Evolutionary conservation across 2,797 vertebrate genomes (phyloP).

Genomic region (Nannoperca obscura): DNA sequence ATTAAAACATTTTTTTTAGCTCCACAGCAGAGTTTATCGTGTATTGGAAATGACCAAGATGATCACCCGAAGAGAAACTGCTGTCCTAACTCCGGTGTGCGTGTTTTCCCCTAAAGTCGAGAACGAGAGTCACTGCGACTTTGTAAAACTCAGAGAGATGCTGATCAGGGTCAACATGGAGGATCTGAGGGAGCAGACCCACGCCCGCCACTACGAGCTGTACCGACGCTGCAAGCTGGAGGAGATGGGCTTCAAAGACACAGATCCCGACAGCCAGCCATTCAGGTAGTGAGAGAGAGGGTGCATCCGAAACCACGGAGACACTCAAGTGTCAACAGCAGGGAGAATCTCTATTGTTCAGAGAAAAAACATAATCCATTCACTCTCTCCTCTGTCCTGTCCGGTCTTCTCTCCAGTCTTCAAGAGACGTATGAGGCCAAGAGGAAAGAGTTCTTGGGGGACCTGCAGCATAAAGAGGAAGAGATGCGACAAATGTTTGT

Average conservation of each 20-base stretch:
- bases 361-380: conserved; percentile 6
- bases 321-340: conserved; percentile 10
- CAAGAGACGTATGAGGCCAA: conserved; percentile 99
- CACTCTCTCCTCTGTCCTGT: not conserved
- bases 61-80: not conserved
- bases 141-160: conserved; percentile 97
- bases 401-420: conserved; percentile 82
- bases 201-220: conserved; percentile 96
- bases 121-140: conserved; percentile 98
- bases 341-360: conserved; percentile 25
- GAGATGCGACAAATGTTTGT: conserved; percentile 99
- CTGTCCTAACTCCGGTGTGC: conserved; percentile 3
- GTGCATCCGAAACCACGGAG: conserved; percentile 7
- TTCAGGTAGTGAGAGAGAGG: conserved; percentile 88
- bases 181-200: conserved; percentile 97
- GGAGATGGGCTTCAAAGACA: conserved; percentile 99
- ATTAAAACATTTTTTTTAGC: not conserved
- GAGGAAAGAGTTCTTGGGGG: conserved; percentile 96
- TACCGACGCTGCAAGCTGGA: conserved; percentile 98
- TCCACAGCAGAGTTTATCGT: not conserved
- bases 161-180: conserved; percentile 99
- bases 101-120: conserved; percentile 86
- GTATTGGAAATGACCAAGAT: not conserved
- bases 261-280: conserved; percentile 95
- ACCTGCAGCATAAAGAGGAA: conserved; percentile 97